Conservation (phyloP, 2,113 vertebrate genomes). For the Marcusenius ussheri region DNA sequence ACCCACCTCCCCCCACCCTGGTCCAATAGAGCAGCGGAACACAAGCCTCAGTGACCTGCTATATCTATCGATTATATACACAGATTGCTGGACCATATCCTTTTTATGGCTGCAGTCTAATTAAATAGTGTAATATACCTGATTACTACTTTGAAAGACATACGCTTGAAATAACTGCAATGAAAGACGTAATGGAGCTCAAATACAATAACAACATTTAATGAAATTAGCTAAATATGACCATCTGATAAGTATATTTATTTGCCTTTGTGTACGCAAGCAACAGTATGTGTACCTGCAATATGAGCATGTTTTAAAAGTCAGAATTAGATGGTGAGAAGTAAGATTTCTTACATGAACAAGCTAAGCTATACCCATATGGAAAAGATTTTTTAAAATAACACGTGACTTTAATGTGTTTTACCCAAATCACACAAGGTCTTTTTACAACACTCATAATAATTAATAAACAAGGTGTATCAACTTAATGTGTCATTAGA, state of each 20-base stretch:
- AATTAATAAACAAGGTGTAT: neutral
- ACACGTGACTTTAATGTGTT: neutral
- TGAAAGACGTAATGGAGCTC: neutral
- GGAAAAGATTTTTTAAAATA: neutral
- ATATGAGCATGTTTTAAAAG: neutral
- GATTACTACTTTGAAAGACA: constrained; percentile 8
- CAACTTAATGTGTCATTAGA: neutral
- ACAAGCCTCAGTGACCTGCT: neutral
- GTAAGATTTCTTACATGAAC: neutral
- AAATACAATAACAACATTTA: neutral
- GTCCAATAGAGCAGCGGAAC: neutral
- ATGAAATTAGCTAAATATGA: neutral
- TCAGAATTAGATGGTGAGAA: neutral
- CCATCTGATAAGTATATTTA: neutral
- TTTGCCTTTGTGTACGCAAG: neutral
- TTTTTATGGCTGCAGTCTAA: constrained; percentile 5
- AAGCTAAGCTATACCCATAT: neutral
- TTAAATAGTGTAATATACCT: constrained; percentile 1
- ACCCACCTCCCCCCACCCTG: neutral
- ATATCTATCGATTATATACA: neutral
- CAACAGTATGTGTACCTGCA: neutral
- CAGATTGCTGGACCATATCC: neutral
- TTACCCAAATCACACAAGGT: neutral
- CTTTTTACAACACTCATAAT: neutral
- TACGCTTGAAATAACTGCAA: neutral